phyloP scores from a whole-genome alignment of 2,888 invertebrate species.

The Drosophila bunnanda region DNA sequence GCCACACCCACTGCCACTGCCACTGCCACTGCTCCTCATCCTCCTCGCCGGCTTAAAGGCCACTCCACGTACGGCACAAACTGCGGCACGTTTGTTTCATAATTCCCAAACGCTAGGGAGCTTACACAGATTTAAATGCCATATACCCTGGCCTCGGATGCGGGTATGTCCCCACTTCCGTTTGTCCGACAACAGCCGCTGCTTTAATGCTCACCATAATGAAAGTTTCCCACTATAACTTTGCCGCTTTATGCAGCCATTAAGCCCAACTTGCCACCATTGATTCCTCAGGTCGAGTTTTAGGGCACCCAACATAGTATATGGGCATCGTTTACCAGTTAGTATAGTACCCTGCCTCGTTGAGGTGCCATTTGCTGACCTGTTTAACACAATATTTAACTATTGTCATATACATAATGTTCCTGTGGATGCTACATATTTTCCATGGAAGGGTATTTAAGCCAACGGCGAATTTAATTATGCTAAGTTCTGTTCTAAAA shows the following conservation, averaged over 20 bases:
- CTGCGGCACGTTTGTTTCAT: conserved; percentile 50
- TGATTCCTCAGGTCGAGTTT: not conserved
- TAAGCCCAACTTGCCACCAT: conserved; percentile 13
- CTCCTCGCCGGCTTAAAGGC: conserved; percentile 12
- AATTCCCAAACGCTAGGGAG: conserved; percentile 51
- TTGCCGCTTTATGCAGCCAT: conserved; percentile 8
- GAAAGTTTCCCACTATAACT: conserved; percentile 30
- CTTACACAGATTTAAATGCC: conserved; percentile 53
- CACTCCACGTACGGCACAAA: conserved; percentile 39
- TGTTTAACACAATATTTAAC: too few relatives aligned
- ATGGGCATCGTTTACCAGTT: conserved; percentile 3
- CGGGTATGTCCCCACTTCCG: conserved; percentile 14
- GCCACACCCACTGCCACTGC: not conserved
- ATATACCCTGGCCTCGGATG: conserved; percentile 23
- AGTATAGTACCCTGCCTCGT: not conserved
- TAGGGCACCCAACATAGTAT: not conserved
- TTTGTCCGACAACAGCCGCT: conserved; percentile 7
- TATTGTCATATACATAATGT: not conserved
- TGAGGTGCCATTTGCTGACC: not conserved
- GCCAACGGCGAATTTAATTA: too few relatives aligned
- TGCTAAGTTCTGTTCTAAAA: not conserved
- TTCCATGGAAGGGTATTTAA: not conserved
- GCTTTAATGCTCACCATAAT: conserved; percentile 9
- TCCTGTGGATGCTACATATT: not conserved
- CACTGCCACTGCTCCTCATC: not conserved